Base-by-base conservation (phyloP, 2,113 vertebrate species). In the Heteronetta atricapilla region DNA sequence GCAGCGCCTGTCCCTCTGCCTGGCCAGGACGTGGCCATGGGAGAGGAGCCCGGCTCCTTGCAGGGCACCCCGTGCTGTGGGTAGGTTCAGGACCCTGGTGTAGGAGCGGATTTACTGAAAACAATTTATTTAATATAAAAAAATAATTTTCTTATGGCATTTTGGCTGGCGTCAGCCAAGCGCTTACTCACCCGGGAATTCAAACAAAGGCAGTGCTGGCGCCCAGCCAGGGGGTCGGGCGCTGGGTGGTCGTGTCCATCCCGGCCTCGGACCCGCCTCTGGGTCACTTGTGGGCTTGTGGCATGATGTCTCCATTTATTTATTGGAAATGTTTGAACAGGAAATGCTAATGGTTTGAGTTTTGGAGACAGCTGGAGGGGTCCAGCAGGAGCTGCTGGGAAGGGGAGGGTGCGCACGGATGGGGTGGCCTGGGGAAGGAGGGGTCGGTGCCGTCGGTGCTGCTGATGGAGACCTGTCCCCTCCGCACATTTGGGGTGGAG, bases 111-210 rank as follows among this genome's bases (percentile, higher is more conserved):
- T 97, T 97, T 96, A 95, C 96, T 96, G 86, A 95, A 82, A 89
- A 97, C 95, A 97, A 98, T 98, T 98, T 98, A 98, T 98, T 97
- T 97, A 98, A 97, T 98, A 97, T 98, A 97, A 97, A 98, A 98
- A 98, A 98, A 97, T 97, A 97, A 97, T 98, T 97, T 98, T 98
- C 97, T 97, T 97, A 90, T 53, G 50, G 95, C 42, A 10, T 97
- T 95, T 98, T 97, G 96, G 97, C 95, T 97, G 98, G 97, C 97
- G 97, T 98, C 98, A 97, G 94, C 93, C 7, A 69, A 98, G 95
- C 52, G 81, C 97, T 98, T 98, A 98, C 93, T 98, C 98, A 98
- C 94, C 96, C 97, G 81, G 97, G 98, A 98, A 98, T 98, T 98
- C 98, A 98, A 98, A 98, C 98, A 98, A 98, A 98, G 96, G 96